Evolutionary conservation across 2,113 vertebrate species (phyloP), one percentile per base, ranked within the genome.

Genomic region (Lophochroa leadbeateri): DNA sequence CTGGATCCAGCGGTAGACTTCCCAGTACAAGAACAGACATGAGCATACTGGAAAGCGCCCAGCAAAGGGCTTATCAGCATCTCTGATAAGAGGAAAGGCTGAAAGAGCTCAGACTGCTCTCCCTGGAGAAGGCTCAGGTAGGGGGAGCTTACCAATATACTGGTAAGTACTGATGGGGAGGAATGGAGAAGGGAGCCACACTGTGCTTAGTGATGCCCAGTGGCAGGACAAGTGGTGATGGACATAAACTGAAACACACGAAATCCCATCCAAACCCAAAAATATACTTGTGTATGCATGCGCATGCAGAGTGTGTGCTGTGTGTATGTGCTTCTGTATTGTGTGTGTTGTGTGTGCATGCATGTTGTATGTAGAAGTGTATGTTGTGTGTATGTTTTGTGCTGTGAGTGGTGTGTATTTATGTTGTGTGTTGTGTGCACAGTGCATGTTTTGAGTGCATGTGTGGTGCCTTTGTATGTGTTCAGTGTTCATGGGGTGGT

Each of bases 371-470:
- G 74, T 43, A n/a, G 67, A 74, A 69, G 37, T 7, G 25, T 5
- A 35, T 9, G 19, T 14, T 29, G 52, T 37, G 41, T 7, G 29
- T 8, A 2, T 9, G 41, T 21, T 69, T 33, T n/a, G 49, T 43
- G 41, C 18, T 41, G 49, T 1, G 4, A 6, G 13, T 20, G 24
- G 46, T 68, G 39, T n/a, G 39, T 11, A 43, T 57, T 21, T 21
- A 20, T 2, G 60, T 49, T 49, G 28, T 50, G 43, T 4, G 10
- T 9, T 24, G 29, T 10, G 21, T 35, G 55, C 60, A 39, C 71
- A 17, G 21, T 2, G 35, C 35, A 16, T 23, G 43, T 13, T 19
- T 53, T 4, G 1, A 9, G 27, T 21, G 35, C 4, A 0, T 44
- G 41, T 28, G 25, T 49, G 37, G 15, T 1, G 20, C 37, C 6